Conservation (phyloP, 2,113 vertebrate genomes). For the Crocuta crocuta region DNA sequence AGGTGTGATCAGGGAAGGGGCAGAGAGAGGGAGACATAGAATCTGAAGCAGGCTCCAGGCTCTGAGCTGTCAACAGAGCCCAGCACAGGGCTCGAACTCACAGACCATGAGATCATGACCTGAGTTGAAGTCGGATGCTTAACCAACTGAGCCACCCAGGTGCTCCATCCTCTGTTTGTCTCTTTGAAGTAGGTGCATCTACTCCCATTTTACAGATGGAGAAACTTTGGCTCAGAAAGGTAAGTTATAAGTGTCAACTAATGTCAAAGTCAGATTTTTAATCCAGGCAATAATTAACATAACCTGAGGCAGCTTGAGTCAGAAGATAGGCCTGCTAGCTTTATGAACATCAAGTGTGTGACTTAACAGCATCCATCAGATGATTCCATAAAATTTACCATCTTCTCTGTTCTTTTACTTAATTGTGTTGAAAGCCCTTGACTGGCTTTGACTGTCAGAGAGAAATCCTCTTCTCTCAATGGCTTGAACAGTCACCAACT, state of each 20-base stretch:
- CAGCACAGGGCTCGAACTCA: too few species aligned
- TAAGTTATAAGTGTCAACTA: background rate
- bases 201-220: slow-evolving; percentile 5
- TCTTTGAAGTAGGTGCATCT: background rate
- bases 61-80: too few species aligned
- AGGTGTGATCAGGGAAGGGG: too few species aligned
- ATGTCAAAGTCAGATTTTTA: background rate
- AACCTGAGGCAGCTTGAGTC: background rate
- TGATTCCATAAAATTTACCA: background rate
- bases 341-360: background rate
- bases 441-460: background rate
- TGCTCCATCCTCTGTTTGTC: background rate
- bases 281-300: background rate
- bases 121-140: too few species aligned
- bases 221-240: background rate
- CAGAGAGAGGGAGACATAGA: too few species aligned
- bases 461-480: background rate
- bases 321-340: background rate
- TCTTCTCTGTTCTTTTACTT: slow-evolving; percentile 23
- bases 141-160: background rate
- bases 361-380: background rate
- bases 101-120: too few species aligned
- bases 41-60: too few species aligned
- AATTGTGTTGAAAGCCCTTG: background rate
- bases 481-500: background rate